Conservation (phyloP, 2,888 invertebrate genomes). For the Drosophila tanythrix region DNA sequence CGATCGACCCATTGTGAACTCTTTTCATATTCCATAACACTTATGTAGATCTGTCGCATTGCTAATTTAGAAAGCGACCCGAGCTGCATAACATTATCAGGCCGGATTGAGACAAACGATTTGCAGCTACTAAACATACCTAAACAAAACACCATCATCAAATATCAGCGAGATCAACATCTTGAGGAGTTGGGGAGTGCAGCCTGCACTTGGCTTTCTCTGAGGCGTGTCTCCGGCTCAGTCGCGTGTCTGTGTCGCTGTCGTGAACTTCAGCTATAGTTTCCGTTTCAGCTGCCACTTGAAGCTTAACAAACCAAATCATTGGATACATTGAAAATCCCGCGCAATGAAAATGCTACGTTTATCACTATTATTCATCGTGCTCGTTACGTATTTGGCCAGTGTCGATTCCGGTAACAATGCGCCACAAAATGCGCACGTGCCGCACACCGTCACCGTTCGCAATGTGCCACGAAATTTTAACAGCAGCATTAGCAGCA, state of each 20-base stretch:
- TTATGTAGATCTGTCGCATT: slow-evolving; percentile 43
- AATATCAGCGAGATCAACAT: slow-evolving; percentile 10
- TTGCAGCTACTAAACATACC: background rate
- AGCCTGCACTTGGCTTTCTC: slow-evolving; percentile 45
- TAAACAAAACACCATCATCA: background rate
- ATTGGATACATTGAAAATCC: slow-evolving; percentile 16
- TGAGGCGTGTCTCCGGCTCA: slow-evolving; percentile 25
- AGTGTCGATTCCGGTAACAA: slow-evolving; percentile 75
- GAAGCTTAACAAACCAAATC: slow-evolving; percentile 36
- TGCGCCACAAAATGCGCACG: slow-evolving; percentile 24
- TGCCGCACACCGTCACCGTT: slow-evolving; percentile 5
- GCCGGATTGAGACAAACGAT: slow-evolving; percentile 19
- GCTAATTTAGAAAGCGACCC: slow-evolving; percentile 70
- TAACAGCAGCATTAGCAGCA: slow-evolving; percentile 28
- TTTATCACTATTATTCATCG: slow-evolving; percentile 54
- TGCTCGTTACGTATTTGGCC: slow-evolving; percentile 67
- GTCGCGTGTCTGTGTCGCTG: slow-evolving; percentile 34
- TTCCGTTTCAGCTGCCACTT: background rate
- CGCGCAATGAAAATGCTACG: slow-evolving; percentile 66
- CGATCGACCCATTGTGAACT: slow-evolving; percentile 46
- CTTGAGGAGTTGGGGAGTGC: slow-evolving; percentile 1
- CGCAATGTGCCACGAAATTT: slow-evolving; percentile 49
- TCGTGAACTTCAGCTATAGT: slow-evolving; percentile 20
- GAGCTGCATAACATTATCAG: slow-evolving; percentile 35
- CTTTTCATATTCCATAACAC: slow-evolving; percentile 51